Percentiles rank a stretch among this genome's conserved stretches.
These are phyloP conservation scores for Fistularia commersonii DNA, from an alignment of 2,797 vertebrate species.

Conservation along the genomic window DNA sequence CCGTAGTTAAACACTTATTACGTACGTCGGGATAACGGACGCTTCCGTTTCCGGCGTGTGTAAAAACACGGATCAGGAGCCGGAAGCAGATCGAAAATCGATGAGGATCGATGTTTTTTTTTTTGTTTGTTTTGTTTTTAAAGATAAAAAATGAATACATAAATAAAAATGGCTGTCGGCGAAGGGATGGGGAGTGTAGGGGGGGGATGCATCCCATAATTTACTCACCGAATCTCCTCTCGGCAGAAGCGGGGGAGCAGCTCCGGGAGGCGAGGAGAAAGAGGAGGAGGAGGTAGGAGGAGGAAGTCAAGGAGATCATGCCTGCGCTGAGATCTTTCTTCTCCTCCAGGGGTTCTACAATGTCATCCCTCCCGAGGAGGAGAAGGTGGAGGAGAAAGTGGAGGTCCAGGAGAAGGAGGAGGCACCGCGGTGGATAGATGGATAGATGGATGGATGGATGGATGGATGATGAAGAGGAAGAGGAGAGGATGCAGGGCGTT, in stretches of 20 bases:
- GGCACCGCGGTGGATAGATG: constrained; percentile 1
- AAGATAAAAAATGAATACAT: too few species aligned
- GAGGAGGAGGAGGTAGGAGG: constrained; percentile 17
- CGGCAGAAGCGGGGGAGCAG: constrained; percentile 33
- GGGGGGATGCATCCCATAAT: not conserved
- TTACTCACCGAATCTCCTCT: constrained; percentile 59
- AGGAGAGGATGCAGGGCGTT: constrained; percentile 53
- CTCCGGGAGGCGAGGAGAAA: constrained; percentile 20
- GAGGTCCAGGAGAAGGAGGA: constrained; percentile 12
- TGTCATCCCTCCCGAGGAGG: not conserved
- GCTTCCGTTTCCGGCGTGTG: too few species aligned
- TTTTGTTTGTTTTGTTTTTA: too few species aligned
- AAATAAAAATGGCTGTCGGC: too few species aligned
- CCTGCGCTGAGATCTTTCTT: constrained; percentile 7
- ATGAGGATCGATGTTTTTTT: too few species aligned
- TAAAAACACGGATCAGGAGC: too few species aligned
- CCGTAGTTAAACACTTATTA: too few species aligned
- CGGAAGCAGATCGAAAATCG: too few species aligned
- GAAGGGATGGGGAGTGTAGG: too few species aligned
- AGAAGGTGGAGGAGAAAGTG: not conserved
- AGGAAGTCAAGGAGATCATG: constrained; percentile 34
- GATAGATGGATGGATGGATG: not conserved
- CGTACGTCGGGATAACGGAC: too few species aligned
- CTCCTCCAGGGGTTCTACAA: too few species aligned
- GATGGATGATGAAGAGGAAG: constrained; percentile 37